Conservation (phyloP, 2,888 invertebrate genomes). For the Synanthedon andrenaeformis region DNA sequence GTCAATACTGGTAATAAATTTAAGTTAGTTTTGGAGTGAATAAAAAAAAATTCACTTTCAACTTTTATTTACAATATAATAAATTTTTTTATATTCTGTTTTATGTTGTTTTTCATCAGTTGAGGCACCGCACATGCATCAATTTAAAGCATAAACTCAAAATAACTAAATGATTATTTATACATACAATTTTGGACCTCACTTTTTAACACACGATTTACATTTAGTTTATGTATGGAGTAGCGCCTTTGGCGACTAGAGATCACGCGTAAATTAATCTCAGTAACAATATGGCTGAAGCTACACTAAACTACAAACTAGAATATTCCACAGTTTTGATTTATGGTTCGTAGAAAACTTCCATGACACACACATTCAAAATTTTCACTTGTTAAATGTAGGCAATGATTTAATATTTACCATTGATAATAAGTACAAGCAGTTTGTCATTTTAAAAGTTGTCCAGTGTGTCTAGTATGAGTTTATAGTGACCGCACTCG, state of each 20-base stretch:
- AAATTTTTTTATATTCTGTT: slow-evolving; percentile 53
- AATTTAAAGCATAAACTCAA: slow-evolving; percentile 33
- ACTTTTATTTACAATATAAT: slow-evolving; percentile 68
- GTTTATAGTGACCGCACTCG: too few relatives aligned
- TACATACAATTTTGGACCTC: slow-evolving; percentile 30
- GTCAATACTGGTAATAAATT: too few relatives aligned
- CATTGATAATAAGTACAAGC: too few relatives aligned
- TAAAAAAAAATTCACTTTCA: background rate
- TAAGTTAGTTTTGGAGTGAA: too few relatives aligned
- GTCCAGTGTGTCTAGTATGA: too few relatives aligned
- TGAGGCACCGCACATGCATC: slow-evolving; percentile 50
- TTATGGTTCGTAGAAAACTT: background rate
- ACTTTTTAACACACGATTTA: slow-evolving; percentile 32
- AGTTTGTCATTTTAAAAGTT: too few relatives aligned
- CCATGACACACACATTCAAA: slow-evolving; percentile 13
- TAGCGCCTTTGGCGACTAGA: slow-evolving; percentile 47
- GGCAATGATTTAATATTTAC: too few relatives aligned
- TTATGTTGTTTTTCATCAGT: slow-evolving; percentile 39
- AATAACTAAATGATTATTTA: slow-evolving; percentile 1
- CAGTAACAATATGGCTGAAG: slow-evolving; percentile 40
- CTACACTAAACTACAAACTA: slow-evolving; percentile 16
- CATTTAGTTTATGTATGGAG: slow-evolving; percentile 7
- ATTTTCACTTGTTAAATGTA: too few relatives aligned
- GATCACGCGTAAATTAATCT: slow-evolving; percentile 50
- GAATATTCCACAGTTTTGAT: background rate